Percentiles rank a stretch among this genome's conserved stretches.
Evolutionary conservation across 2,797 vertebrate genomes (phyloP).

Genomic region (Picus viridis): DNA sequence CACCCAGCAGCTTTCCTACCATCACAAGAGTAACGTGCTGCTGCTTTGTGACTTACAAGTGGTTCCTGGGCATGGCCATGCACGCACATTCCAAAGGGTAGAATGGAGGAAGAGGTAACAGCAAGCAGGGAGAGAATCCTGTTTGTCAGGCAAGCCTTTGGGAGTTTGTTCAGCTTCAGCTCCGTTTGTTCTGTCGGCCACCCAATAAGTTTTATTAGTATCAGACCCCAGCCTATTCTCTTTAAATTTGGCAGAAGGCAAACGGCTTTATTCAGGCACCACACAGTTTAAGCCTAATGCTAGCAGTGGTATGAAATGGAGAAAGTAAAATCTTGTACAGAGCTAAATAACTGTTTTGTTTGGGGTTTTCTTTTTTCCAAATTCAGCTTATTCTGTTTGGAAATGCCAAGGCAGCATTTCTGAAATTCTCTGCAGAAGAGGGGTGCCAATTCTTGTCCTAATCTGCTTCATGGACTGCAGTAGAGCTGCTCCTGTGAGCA

Average conservation of each 20-base stretch:
- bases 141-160: neutral
- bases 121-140: neutral
- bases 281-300: neutral
- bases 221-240: constrained; percentile 52
- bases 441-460: neutral
- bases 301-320: constrained; percentile 9
- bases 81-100: neutral
- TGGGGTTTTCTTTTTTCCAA: neutral
- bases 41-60: constrained; percentile 6
- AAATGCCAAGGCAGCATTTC: neutral
- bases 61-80: neutral
- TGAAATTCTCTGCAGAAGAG: neutral
- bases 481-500: neutral
- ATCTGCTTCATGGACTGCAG: neutral
- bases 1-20: neutral
- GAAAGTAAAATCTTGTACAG: constrained; percentile 11
- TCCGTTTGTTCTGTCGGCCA: constrained; percentile 17
- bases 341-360: neutral
- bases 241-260: constrained; percentile 35
- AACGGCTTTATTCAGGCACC: constrained; percentile 23
- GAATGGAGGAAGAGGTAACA: constrained; percentile 16
- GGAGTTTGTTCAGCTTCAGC: constrained; percentile 38
- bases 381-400: neutral
- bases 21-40: neutral
- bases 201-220: constrained; percentile 64